phyloP scores from a whole-genome alignment of 2,797 vertebrate genomes.

The Poliocrania exsul region DNA sequence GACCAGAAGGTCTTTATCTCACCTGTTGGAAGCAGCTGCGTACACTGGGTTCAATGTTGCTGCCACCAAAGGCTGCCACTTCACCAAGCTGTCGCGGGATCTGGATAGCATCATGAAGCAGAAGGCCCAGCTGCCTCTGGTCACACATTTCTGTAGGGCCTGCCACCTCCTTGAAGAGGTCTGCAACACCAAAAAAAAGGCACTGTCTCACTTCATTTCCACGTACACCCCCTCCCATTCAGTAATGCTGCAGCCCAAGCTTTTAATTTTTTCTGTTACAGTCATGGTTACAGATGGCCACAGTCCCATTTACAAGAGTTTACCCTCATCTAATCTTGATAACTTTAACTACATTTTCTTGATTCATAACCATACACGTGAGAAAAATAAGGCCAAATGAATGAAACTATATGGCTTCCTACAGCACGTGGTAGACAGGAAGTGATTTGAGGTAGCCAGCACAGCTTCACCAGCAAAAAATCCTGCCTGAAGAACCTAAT shows the following conservation, averaged over 20 bases:
- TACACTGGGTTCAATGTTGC: constrained; percentile 96
- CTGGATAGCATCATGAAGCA: constrained; percentile 96
- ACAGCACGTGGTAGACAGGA: background rate
- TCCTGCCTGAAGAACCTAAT: background rate
- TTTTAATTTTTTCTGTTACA: background rate
- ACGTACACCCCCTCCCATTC: background rate
- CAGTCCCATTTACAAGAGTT: background rate
- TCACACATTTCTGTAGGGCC: constrained; percentile 91
- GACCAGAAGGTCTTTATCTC: background rate
- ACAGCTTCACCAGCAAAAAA: background rate
- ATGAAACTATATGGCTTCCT: background rate
- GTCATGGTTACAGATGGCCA: background rate
- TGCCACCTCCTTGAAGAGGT: constrained; percentile 92
- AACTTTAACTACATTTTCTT: background rate
- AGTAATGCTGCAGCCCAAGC: background rate
- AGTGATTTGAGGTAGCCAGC: background rate
- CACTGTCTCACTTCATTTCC: background rate
- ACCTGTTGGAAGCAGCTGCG: constrained; percentile 98
- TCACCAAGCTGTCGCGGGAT: constrained; percentile 95
- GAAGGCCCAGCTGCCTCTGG: constrained; percentile 91
- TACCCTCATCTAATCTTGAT: background rate
- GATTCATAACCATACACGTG: fast-evolving
- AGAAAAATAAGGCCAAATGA: background rate
- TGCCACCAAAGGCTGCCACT: constrained; percentile 95
- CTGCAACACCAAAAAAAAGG: constrained; percentile 67